phyloP scores from a whole-genome alignment of 2,113 vertebrate species.

The Grammatotria lemairii region DNA sequence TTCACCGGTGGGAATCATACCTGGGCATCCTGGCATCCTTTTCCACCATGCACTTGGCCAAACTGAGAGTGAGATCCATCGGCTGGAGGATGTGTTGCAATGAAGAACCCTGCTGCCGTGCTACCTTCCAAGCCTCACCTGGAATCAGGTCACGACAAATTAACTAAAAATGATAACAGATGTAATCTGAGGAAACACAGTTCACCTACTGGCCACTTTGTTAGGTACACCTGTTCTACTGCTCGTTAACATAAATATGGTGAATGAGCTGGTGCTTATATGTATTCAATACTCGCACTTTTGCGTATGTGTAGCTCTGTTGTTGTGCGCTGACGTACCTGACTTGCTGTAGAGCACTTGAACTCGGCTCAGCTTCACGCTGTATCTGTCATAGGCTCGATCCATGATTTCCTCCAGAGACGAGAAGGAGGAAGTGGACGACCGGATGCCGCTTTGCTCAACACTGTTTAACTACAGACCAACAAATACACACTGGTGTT shows the following conservation, averaged over 20 bases:
- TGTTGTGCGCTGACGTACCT: conserved; percentile 66
- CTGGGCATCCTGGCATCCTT: conserved; percentile 89
- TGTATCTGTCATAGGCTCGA: conserved; percentile 91
- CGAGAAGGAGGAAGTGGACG: conserved; percentile 65
- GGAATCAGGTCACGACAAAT: neutral
- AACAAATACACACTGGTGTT: neutral
- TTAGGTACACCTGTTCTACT: neutral
- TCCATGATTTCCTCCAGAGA: conserved; percentile 97
- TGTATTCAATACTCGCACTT: neutral
- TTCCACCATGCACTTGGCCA: conserved; percentile 93
- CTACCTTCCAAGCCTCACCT: conserved; percentile 87
- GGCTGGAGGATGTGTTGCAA: conserved; percentile 85
- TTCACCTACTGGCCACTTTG: neutral
- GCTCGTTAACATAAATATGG: neutral
- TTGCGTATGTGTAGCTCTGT: neutral
- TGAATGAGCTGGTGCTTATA: neutral
- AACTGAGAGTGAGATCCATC: conserved; percentile 84
- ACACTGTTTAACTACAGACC: conserved; percentile 80
- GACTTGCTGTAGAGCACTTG: conserved; percentile 88
- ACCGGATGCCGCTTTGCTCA: conserved; percentile 63
- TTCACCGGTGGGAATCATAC: conserved; percentile 36
- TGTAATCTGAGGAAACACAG: neutral
- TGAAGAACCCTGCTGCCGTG: conserved; percentile 78
- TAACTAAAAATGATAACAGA: neutral
- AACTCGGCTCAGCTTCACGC: conserved; percentile 83